These are phyloP conservation scores for Tragelaphus buxtoni DNA, from an alignment of 2,113 vertebrate genomes.

Conservation along the genomic window DNA sequence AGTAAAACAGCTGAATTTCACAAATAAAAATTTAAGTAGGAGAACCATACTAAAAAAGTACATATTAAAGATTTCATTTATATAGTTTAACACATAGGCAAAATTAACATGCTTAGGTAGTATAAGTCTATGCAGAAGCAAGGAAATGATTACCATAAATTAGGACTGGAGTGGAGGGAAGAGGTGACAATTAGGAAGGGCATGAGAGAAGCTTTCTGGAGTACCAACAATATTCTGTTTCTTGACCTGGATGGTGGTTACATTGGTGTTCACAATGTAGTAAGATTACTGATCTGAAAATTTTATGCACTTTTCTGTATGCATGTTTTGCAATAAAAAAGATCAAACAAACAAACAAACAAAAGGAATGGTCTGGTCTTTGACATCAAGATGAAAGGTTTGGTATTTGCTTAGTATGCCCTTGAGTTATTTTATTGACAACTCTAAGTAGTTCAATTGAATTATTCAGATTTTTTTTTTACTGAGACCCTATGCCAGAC, in stretches of 20 bases:
- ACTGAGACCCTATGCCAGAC: neutral
- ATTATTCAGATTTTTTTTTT: constrained; percentile 20
- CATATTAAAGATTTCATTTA: neutral
- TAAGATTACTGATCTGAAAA: neutral
- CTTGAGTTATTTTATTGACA: constrained; percentile 1
- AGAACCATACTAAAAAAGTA: neutral
- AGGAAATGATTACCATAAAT: neutral
- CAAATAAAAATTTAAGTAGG: neutral
- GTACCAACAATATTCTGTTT: neutral
- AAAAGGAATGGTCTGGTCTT: neutral
- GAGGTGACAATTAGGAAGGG: neutral
- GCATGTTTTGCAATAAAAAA: neutral
- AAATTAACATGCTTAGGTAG: neutral
- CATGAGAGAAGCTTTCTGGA: neutral
- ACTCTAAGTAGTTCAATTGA: neutral
- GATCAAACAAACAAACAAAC: constrained; percentile 21
- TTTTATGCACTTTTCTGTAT: neutral
- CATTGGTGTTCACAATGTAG: neutral
- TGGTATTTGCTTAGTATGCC: neutral
- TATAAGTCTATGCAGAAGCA: neutral
- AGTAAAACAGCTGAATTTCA: neutral
- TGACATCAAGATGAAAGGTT: neutral
- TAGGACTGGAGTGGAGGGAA: neutral
- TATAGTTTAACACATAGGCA: neutral
- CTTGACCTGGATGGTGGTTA: neutral